Evolutionary conservation across 2,797 vertebrate genomes (phyloP).

Genomic region (Arctocebus calabarensis): DNA sequence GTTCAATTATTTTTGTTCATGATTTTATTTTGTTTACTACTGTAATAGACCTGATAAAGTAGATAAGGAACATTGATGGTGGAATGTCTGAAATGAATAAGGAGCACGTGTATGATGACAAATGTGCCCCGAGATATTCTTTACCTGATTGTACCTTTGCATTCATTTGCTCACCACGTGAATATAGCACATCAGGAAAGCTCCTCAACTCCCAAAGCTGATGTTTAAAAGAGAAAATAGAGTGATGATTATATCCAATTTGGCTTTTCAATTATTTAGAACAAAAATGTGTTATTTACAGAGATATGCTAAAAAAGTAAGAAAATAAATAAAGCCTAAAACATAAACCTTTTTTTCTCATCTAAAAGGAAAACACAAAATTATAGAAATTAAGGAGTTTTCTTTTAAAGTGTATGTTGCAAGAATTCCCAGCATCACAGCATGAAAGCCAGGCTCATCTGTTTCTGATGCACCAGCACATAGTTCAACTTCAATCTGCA

Average conservation of each 20-base stretch:
- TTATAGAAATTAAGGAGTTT: conserved; percentile 66
- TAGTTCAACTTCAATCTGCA: conserved; percentile 7
- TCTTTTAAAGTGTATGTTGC: background rate
- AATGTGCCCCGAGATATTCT: background rate
- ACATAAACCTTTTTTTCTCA: conserved; percentile 14
- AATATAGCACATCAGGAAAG: accelerated
- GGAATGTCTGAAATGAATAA: conserved; percentile 26
- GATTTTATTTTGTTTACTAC: conserved; percentile 20
- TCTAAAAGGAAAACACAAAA: conserved; percentile 55
- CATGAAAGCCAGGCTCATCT: background rate
- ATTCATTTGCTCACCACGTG: accelerated
- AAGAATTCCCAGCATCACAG: background rate
- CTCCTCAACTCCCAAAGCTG: background rate
- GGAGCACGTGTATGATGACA: background rate
- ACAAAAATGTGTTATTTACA: conserved; percentile 62
- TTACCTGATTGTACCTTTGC: background rate
- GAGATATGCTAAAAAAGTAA: conserved; percentile 22
- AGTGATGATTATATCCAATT: background rate
- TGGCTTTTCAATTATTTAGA: conserved; percentile 55
- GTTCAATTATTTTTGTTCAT: background rate
- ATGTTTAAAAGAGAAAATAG: background rate
- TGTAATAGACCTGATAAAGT: conserved; percentile 6
- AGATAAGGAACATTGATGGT: background rate
- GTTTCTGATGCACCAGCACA: background rate
- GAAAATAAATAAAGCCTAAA: background rate